Base-by-base conservation (phyloP, 2,113 vertebrate genomes). In the Tylochromis polylepis region DNA sequence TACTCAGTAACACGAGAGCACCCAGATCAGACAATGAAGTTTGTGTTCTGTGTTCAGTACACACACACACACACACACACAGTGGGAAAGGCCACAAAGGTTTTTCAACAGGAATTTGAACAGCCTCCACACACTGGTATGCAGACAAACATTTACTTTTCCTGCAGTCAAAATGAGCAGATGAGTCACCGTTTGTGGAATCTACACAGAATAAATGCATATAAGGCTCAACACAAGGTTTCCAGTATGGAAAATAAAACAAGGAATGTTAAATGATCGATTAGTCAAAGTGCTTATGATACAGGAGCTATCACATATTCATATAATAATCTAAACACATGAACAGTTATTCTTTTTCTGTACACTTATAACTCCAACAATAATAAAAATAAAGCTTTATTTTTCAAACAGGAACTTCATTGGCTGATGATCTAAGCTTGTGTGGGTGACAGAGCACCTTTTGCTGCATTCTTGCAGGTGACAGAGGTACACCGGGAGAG, bases 401-500 rank as follows among this genome's bases (percentile, higher is more conserved):
- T 55, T 38, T 72, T 79, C 18, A 41, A 14, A 3, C 10, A 3
- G 4, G 8, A 2, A 56, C 70, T 53, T 93, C 49, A 96, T 11
- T 57, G 59, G 20, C 87, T 81, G 15, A 59, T 57, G 9, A 91
- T 72, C 79, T 90, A 84, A 2, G 85, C 27, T n/a, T n/a, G 75
- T 36, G 82, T 20, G 51, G 88, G 58, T 4, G 67, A 24, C 41
- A 6, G 14, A 9, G 18, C 4, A 43, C 65, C 29, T 36, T 41
- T 88, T 79, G 67, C 8, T 41, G 84, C 8, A 0, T 97, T 97
- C 10, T 96, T 96, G 55, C 95, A 95, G 1, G 98, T 99, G 81
- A 98, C 1, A 0, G 96, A 96, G 91, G 96, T 96, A 88, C 98
- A 99, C 14, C 90, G 95, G 56, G 87, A 94, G 46, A 97, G 95